Base-by-base conservation (phyloP, 30 jellyfish, hydroid and myxozoan species). In the Nemopilema nomurai region DNA sequence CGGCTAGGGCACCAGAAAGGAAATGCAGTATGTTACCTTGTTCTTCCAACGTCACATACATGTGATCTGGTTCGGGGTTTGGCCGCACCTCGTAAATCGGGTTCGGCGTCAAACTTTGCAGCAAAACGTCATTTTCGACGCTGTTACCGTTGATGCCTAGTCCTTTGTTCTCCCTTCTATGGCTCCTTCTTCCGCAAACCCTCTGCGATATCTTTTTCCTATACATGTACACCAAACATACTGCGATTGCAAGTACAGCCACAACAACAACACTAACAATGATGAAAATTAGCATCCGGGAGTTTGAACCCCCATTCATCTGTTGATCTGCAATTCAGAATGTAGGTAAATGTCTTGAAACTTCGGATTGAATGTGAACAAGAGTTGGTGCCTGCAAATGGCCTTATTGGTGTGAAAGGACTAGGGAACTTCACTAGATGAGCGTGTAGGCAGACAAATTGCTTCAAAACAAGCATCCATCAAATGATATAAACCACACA, bases 41-140 rank as follows among this genome's bases (percentile, higher is more conserved):
- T 13, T 13, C 57, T 41, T 41, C 57, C 13, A 41, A 6, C 6
- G 13, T 13, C 52, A 33, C 76, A 67, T 67, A 67, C 76, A 67
- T 67, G 33, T 67, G 76, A 8, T 67, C 76, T 18, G 33, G 33
- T 21, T 67, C 76, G 23, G 13, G 6, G 57, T 41, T 41, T 41
- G 57, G 57, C 30, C 21, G 24, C 78, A 16, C 76, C n/a, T 77
- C 78, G 50, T 77, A 77, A 62, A 57, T 62, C 28, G 87, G 87
- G 69, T 77, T 77, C 18, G 21, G 22, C 32, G 87, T 41, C 17
- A 77, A 29, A 20, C 19, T 77, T 18, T 25, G 28, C 41, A 67
- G 17, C 78, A 77, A 13, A 3, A 26, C 22, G 66, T 28, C 51
- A 28, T 62, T 62, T 65, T 62, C 76, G 50, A 31, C 41, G 4